Percentiles rank a stretch among this genome's conserved stretches.
Conservation (phyloP, 2,113 vertebrate species). For the Indicator maculatus region DNA sequence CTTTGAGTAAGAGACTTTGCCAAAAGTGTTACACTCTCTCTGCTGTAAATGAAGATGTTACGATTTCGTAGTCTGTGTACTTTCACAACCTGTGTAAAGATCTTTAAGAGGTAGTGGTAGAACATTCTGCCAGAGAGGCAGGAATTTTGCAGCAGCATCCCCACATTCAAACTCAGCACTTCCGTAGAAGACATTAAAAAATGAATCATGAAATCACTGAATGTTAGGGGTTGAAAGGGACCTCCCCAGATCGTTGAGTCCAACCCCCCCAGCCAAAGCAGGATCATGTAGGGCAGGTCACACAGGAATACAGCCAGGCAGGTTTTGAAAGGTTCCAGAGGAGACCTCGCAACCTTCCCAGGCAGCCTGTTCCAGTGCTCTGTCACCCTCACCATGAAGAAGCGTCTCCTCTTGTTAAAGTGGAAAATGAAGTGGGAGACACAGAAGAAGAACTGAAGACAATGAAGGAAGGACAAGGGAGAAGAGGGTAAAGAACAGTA, state of each 20-base stretch:
- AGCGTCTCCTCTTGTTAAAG: no score
- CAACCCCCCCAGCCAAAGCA: no score
- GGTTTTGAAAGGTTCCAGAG: no score
- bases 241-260: no score
- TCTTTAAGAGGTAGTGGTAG: neutral
- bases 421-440: neutral
- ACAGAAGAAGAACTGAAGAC: neutral
- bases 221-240: no score
- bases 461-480: neutral
- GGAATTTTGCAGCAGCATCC: neutral
- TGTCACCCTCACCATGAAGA: no score
- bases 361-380: no score
- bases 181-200: neutral
- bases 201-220: no score
- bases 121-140: neutral
- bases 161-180: neutral
- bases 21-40: neutral
- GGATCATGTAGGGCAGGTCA: no score
- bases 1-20: no score
- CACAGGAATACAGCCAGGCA: no score
- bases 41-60: neutral
- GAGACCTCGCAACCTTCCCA: no score
- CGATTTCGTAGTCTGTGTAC: neutral
- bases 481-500: slow-evolving; percentile 11
- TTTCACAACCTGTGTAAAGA: neutral